phyloP scores from a whole-genome alignment of 2,888 invertebrate species.

The Sminthurides aquaticus region DNA sequence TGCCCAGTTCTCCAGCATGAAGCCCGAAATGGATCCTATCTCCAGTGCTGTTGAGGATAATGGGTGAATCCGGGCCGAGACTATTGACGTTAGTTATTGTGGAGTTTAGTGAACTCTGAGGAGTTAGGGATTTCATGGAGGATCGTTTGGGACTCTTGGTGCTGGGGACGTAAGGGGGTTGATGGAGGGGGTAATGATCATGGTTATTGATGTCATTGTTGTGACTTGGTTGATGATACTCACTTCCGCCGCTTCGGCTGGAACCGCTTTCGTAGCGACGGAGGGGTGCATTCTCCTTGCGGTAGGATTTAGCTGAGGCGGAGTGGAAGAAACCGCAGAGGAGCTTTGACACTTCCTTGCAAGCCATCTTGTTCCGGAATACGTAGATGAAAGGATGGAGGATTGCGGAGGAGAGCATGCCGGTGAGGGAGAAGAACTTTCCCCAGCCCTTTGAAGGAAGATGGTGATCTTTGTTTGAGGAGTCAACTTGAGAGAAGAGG shows the following conservation, averaged over 20 bases:
- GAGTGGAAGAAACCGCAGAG: constrained; percentile 35
- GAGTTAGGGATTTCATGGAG: constrained; percentile 43
- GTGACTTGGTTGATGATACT: constrained; percentile 4
- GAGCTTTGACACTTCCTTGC: constrained; percentile 46
- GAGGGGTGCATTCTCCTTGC: constrained; percentile 17
- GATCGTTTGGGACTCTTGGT: constrained; percentile 41
- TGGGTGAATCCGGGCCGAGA: constrained; percentile 31
- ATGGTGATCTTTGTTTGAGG: neutral
- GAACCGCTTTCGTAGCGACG: constrained; percentile 16
- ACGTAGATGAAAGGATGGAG: constrained; percentile 53
- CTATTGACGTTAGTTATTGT: constrained; percentile 37
- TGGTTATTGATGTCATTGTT: constrained; percentile 1
- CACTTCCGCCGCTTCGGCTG: constrained; percentile 8
- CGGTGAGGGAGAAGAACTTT: constrained; percentile 44
- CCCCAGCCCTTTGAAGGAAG: constrained; percentile 18
- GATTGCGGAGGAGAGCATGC: constrained; percentile 49
- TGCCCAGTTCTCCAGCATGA: constrained; percentile 13
- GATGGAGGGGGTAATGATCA: constrained; percentile 17
- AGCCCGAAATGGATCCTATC: neutral
- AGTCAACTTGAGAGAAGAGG: constrained; percentile 44
- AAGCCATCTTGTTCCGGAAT: constrained; percentile 49
- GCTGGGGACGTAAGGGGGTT: constrained; percentile 13
- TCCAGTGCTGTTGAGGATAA: constrained; percentile 18
- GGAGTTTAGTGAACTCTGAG: constrained; percentile 42
- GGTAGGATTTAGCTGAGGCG: neutral